Percentiles rank a stretch among this genome's conserved stretches.
Evolutionary conservation across 1,140 invertebrate species (phyloP).

Genomic region (Heterodera schachtii): DNA sequence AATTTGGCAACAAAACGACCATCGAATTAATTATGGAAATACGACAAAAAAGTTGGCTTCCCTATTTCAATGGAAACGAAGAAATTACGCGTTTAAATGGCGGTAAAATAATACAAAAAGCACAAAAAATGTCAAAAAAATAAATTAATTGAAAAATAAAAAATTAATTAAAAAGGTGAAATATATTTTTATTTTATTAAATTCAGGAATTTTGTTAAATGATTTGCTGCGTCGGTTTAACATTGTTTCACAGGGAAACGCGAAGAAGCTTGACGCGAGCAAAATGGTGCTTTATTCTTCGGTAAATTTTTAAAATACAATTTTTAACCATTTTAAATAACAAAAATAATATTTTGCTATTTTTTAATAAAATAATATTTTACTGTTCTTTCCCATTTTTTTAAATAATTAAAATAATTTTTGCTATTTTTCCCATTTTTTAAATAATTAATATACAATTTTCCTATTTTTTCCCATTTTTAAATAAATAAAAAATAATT

Average conservation of each 20-base stretch:
- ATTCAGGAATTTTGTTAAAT: constrained; percentile 40
- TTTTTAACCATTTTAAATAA: too few relatives aligned
- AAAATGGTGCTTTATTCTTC: constrained; percentile 51
- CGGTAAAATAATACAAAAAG: not conserved
- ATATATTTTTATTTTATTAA: constrained; percentile 12
- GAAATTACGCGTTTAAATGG: constrained; percentile 17
- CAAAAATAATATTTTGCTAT: too few relatives aligned
- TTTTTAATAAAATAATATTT: not conserved
- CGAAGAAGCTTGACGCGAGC: constrained; percentile 7
- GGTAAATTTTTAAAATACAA: constrained; percentile 31
- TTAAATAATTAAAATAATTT: not conserved
- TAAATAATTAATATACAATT: not conserved
- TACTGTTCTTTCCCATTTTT: not conserved
- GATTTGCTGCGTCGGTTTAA: constrained; percentile 41
- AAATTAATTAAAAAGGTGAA: not conserved
- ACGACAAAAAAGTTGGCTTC: constrained; percentile 28
- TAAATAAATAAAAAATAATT: too few relatives aligned
- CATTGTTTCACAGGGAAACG: constrained; percentile 15
- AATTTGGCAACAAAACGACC: constrained; percentile 44
- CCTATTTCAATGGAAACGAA: constrained; percentile 36
- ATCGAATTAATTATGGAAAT: constrained; percentile 41
- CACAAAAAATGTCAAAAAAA: not conserved
- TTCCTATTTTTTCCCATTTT: not conserved
- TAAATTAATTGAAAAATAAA: not conserved
- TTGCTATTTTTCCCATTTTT: not conserved